Conservation (phyloP, 1,140 invertebrate genomes). For the Dreissena polymorpha region DNA sequence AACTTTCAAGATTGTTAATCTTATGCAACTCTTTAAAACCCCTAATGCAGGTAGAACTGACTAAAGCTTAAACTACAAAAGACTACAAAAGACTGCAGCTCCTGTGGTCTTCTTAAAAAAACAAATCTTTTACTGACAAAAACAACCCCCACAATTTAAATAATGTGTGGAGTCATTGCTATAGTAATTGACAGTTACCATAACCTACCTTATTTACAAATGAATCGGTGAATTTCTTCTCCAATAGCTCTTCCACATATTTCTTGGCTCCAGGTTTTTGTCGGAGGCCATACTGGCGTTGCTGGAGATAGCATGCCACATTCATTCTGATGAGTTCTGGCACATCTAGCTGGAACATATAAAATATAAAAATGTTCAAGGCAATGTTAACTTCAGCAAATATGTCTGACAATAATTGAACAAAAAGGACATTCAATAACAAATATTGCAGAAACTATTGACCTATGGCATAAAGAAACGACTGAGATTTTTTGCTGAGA, state of each 20-base stretch:
- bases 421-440: neutral
- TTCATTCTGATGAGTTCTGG: constrained; percentile 13
- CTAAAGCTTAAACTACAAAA: neutral
- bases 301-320: constrained; percentile 29
- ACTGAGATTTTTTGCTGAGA: neutral
- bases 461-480: neutral
- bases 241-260: constrained; percentile 14
- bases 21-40: neutral
- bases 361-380: neutral
- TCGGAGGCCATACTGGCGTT: constrained; percentile 18
- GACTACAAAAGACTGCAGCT: too few relatives aligned
- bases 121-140: neutral
- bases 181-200: neutral
- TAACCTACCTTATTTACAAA: constrained; percentile 39
- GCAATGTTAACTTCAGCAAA: neutral
- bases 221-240: constrained; percentile 26
- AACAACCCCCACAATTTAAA: neutral
- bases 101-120: neutral
- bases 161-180: neutral
- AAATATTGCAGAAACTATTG: neutral
- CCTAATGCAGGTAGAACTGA: neutral
- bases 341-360: neutral
- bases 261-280: constrained; percentile 9
- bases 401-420: neutral
- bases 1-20: too few relatives aligned